These are phyloP conservation scores for Gobius niger DNA, from an alignment of 2,113 vertebrate species.

Conservation along the genomic window DNA sequence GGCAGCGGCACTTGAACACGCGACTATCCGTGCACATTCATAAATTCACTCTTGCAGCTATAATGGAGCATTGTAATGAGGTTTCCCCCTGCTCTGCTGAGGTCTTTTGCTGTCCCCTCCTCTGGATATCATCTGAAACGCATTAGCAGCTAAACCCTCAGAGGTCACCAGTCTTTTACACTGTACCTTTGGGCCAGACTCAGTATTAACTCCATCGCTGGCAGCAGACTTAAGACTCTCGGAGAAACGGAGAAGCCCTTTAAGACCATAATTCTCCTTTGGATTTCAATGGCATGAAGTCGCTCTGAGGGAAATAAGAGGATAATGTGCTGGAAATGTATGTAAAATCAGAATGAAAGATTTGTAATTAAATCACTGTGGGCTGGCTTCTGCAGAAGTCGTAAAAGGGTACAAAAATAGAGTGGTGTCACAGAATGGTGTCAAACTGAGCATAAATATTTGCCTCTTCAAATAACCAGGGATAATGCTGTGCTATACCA, in stretches of 20 bases:
- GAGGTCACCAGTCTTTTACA: constrained; percentile 20
- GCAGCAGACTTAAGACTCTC: constrained; percentile 28
- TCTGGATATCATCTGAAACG: constrained; percentile 39
- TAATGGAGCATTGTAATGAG: constrained; percentile 16
- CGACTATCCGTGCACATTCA: background rate
- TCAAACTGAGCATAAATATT: background rate
- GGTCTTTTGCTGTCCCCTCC: constrained; percentile 23
- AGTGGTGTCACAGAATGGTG: background rate
- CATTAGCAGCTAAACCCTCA: constrained; percentile 21
- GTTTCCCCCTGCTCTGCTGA: constrained; percentile 14
- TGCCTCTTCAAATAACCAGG: too few species aligned
- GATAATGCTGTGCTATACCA: too few species aligned
- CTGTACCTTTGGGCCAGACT: constrained; percentile 20
- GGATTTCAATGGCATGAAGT: constrained; percentile 15
- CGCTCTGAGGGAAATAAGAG: constrained; percentile 11
- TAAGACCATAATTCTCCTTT: constrained; percentile 27
- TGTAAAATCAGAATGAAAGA: constrained; percentile 2
- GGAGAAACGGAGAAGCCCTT: constrained; percentile 14
- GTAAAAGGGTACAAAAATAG: background rate
- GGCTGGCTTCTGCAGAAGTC: background rate
- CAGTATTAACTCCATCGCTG: constrained; percentile 25
- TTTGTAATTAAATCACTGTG: constrained; percentile 4
- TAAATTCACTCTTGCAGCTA: constrained; percentile 6
- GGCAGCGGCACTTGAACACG: background rate
- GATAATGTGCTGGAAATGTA: constrained; percentile 6